These are phyloP conservation scores for Athene noctua DNA, from an alignment of 2,113 vertebrate genomes.

Conservation along the genomic window DNA sequence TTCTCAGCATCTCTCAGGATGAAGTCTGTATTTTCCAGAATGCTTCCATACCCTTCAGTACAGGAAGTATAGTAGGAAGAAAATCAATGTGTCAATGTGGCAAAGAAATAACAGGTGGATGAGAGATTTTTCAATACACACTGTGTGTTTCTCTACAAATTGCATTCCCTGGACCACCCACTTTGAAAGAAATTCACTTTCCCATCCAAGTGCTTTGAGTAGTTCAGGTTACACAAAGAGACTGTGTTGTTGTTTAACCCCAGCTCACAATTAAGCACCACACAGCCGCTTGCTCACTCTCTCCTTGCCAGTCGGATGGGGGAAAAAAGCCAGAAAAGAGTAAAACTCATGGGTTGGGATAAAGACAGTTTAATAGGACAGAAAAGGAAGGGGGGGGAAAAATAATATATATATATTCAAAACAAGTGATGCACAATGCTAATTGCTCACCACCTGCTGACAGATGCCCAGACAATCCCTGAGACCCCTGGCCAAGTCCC, in stretches of 20 bases:
- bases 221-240: not conserved
- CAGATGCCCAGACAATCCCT: too few relatives aligned
- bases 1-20: not conserved
- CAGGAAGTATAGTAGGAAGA: not conserved
- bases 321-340: too few relatives aligned
- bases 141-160: slow-evolving; percentile 14
- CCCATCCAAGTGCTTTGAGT: not conserved
- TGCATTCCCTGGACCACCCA: not conserved
- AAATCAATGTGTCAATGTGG: slow-evolving; percentile 1
- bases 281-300: too few relatives aligned
- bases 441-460: too few relatives aligned
- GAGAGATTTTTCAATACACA: not conserved
- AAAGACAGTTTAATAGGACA: too few relatives aligned
- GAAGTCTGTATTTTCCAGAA: not conserved
- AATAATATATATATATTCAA: too few relatives aligned
- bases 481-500: too few relatives aligned
- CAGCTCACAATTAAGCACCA: too few relatives aligned
- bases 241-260: not conserved
- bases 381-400: too few relatives aligned
- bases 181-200: slow-evolving; percentile 28
- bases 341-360: too few relatives aligned
- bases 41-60: not conserved
- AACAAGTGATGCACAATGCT: too few relatives aligned
- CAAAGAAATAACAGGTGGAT: slow-evolving; percentile 6
- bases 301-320: too few relatives aligned